Evolutionary conservation across 37 sponge, comb jelly and placozoan species (phyloP).

Genomic region (Halisarca cf. caerulea): DNA sequence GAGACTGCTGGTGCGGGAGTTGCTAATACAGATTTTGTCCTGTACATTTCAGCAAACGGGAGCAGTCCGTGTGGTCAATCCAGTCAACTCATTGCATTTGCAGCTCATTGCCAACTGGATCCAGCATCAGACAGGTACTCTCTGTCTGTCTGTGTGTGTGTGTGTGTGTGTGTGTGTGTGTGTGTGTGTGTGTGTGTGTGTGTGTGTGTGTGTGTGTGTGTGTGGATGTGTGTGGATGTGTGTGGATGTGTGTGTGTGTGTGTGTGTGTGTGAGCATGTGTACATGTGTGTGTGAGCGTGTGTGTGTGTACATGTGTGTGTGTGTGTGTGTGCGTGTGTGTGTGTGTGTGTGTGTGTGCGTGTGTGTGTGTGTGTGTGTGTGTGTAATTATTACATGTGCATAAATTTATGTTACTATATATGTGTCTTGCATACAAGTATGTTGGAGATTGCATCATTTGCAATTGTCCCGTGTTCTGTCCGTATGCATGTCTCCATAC

Average conservation of each 20-base stretch:
- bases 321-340: conserved; percentile 14
- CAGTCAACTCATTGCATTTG: conserved; percentile 62
- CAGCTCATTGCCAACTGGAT: conserved; percentile 71
- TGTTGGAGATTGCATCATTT: too few species aligned
- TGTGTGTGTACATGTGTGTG: too few species aligned
- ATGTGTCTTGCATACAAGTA: too few species aligned
- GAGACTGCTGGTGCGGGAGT: conserved; percentile 69
- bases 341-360: neutral
- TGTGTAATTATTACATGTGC: too few species aligned
- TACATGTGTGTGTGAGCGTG: too few species aligned
- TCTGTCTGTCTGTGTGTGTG: neutral
- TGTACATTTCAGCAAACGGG: conserved; percentile 69
- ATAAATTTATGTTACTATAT: too few species aligned
- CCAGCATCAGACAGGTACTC: conserved; percentile 44
- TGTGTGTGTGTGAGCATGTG: conserved; percentile 4
- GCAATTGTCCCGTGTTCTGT: too few species aligned
- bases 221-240: neutral
- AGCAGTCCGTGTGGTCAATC: neutral
- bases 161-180: too few species aligned
- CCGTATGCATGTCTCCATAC: too few species aligned
- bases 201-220: too few species aligned
- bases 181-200: too few species aligned
- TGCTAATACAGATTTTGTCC: conserved; percentile 56
- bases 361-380: too few species aligned
- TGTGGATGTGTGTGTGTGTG: neutral